Base-by-base conservation (phyloP, 2,113 vertebrate species). In the Sitta europaea region DNA sequence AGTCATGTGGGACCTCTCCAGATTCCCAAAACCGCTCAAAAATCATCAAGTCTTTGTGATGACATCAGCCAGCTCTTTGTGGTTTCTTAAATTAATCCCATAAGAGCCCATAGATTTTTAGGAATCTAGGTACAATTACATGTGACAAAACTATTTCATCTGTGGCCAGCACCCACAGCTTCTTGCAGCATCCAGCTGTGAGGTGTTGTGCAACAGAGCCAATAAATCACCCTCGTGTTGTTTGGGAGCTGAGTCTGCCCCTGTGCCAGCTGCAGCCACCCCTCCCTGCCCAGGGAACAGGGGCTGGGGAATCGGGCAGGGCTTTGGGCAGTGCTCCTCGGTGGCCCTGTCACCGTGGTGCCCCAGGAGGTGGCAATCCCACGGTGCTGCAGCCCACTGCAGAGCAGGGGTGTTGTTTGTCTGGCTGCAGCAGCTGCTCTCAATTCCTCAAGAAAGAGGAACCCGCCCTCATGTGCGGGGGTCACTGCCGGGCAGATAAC, bases 271-370 rank as follows among this genome's bases (percentile, higher is more conserved):
- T 51, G 51, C 7, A 28, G 38, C 47, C 10, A 9, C 20, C 21
- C 28, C 23, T 76, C n/a, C 57, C 33, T 36, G 35, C 36, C 29
- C 7, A 31, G 42, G 2, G 21, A 53, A 10, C 1, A 3, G n/a
- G 10, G 40, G 35, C n/a, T 2, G 12, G 47, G 45, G 21, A 51
- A 11, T 31, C 7, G 1, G 53, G 48, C 45, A 40, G 40, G 23
- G 47, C 54, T 59, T 68, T 31, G 63, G 55, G 31, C 7, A 3
- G 12, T 2, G 12, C 40, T 42, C 24, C 33, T 23, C 2, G 3
- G 42, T 29, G 50, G 47, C 23, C 22, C 0, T 6, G n/a, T 18
- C 10, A 0, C 8, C 0, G 6, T 0, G 0, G 21, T 61, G n/a
- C 25, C 14, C 57, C 21, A 18, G n/a, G 38, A 53, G 50, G 59